A percentile compares a stretch with the other conserved stretches of the same genome.
phyloP scores from a whole-genome alignment of 2,797 vertebrate genomes.

The Parauchenoglanis punctatus region DNA sequence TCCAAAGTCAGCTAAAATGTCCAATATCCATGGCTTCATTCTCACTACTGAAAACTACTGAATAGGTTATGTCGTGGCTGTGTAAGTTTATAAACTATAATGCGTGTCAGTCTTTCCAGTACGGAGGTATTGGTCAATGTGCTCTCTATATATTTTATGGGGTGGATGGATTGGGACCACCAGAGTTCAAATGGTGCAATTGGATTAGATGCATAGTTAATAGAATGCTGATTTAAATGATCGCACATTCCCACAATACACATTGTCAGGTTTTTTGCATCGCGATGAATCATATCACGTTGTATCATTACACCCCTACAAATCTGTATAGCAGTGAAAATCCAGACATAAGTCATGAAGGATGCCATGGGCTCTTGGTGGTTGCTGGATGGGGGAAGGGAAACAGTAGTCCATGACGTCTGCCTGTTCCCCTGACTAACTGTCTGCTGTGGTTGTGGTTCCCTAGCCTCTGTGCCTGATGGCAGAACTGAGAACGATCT shows the following conservation, averaged over 20 bases:
- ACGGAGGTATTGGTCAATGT: background rate
- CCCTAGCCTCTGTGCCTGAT: constrained; percentile 48
- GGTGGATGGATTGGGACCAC: background rate
- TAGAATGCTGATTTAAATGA: background rate
- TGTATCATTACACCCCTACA: background rate
- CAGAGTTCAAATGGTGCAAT: background rate
- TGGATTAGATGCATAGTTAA: background rate
- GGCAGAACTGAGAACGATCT: constrained; percentile 53
- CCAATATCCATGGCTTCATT: background rate
- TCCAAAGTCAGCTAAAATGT: background rate
- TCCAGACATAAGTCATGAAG: background rate
- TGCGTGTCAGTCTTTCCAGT: background rate
- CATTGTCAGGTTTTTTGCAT: background rate
- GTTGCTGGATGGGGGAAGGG: constrained; percentile 52
- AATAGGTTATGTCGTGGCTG: background rate
- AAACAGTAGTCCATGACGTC: constrained; percentile 41
- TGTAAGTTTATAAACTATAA: background rate
- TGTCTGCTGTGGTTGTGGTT: constrained; percentile 59
- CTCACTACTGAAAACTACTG: background rate
- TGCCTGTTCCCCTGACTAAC: constrained; percentile 45
- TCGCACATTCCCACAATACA: background rate
- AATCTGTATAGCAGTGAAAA: background rate
- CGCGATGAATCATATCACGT: too few species aligned
- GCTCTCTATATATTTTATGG: background rate
- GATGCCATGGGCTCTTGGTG: constrained; percentile 31